Percentiles rank a stretch among this genome's conserved stretches.
These are phyloP conservation scores for Chamaedrilus cognettii DNA, from an alignment of 2,888 invertebrate genomes.

Conservation along the genomic window DNA sequence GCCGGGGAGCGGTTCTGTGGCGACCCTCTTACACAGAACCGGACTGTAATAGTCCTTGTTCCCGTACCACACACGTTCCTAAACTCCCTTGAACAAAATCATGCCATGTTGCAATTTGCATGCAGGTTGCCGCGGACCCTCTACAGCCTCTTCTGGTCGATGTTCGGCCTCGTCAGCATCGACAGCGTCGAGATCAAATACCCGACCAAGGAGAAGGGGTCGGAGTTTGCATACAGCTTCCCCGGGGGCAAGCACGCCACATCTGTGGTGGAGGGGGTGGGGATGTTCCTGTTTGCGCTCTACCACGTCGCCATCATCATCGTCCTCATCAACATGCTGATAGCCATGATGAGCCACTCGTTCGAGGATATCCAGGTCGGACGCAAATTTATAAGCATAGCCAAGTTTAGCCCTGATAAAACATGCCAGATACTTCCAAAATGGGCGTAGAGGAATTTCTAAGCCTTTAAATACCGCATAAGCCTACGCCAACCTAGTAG, in stretches of 20 bases:
- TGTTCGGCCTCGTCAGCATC: slow-evolving; percentile 58
- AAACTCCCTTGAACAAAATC: too few relatives aligned
- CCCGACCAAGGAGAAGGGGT: slow-evolving; percentile 35
- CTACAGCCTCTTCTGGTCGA: slow-evolving; percentile 59
- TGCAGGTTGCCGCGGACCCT: slow-evolving; percentile 56
- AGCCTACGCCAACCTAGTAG: too few relatives aligned
- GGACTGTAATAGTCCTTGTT: too few relatives aligned
- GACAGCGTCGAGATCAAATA: slow-evolving; percentile 44
- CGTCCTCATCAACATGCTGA: slow-evolving; percentile 74
- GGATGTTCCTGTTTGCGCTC: slow-evolving; percentile 66
- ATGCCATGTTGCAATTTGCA: too few relatives aligned
- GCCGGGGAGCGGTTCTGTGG: too few relatives aligned
- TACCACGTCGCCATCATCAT: slow-evolving; percentile 75
- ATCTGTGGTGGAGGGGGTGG: slow-evolving; percentile 63
- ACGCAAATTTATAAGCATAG: neutral
- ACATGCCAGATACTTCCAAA: neutral
- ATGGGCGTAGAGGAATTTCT: too few relatives aligned
- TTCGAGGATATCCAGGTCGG: slow-evolving; percentile 68
- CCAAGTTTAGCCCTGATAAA: neutral
- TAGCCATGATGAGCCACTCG: slow-evolving; percentile 76
- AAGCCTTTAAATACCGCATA: too few relatives aligned
- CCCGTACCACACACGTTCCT: too few relatives aligned
- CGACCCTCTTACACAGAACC: too few relatives aligned
- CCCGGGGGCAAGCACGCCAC: slow-evolving; percentile 36
- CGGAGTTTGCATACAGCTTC: slow-evolving; percentile 26